Conservation (phyloP, 2,888 invertebrate genomes). For the Unio pictorum region DNA sequence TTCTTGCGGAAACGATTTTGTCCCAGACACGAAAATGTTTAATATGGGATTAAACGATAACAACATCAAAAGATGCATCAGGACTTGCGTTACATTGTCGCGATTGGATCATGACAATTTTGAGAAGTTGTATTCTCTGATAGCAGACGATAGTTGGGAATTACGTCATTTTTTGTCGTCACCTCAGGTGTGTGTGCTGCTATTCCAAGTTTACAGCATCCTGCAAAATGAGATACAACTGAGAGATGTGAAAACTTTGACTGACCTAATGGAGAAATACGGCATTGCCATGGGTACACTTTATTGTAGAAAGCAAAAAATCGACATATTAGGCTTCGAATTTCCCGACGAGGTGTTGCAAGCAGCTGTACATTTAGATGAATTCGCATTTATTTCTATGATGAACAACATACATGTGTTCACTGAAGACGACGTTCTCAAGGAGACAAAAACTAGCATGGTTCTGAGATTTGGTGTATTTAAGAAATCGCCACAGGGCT, state of each 20-base stretch:
- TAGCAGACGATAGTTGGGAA: slow-evolving; percentile 31
- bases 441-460: slow-evolving; percentile 24
- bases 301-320: slow-evolving; percentile 43
- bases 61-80: slow-evolving; percentile 41
- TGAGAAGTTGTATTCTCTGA: slow-evolving; percentile 37
- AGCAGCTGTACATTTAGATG: slow-evolving; percentile 41
- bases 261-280: slow-evolving; percentile 46
- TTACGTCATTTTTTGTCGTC: slow-evolving; percentile 28
- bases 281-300: slow-evolving; percentile 48
- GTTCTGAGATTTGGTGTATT: slow-evolving; percentile 45
- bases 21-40: slow-evolving; percentile 44
- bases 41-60: slow-evolving; percentile 40
- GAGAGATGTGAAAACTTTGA: slow-evolving; percentile 37
- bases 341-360: slow-evolving; percentile 45
- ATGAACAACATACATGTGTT: slow-evolving; percentile 23
- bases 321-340: slow-evolving; percentile 41
- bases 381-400: slow-evolving; percentile 41
- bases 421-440: slow-evolving; percentile 37
- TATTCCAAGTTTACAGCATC: slow-evolving; percentile 37
- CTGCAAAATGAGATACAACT: slow-evolving; percentile 31
- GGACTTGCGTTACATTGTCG: slow-evolving; percentile 39
- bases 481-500: slow-evolving; percentile 23
- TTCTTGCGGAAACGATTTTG: slow-evolving; percentile 19
- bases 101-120: slow-evolving; percentile 42
- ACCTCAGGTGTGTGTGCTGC: slow-evolving; percentile 39